Evolutionary conservation across 1,140 invertebrate species (phyloP).

Genomic region (Arion vulgaris): DNA sequence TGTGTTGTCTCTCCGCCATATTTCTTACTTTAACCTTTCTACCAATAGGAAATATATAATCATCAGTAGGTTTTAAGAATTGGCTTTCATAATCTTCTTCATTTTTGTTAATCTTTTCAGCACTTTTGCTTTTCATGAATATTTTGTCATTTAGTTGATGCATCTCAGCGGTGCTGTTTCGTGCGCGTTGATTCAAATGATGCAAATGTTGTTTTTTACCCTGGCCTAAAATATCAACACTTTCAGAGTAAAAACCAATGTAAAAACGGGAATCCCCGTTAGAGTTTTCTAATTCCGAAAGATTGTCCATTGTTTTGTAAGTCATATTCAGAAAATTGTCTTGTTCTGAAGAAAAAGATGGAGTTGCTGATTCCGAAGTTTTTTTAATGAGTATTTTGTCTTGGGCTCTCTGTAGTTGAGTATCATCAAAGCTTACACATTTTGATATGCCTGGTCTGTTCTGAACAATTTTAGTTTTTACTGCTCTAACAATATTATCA

Average conservation of each 20-base stretch:
- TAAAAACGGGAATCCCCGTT: not conserved
- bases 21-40: not conserved
- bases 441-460: not conserved
- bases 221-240: not conserved
- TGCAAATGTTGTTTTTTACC: not conserved
- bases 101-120: not conserved
- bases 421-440: conserved; percentile 11
- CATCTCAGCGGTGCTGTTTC: not conserved
- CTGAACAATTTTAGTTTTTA: not conserved
- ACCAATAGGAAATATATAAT: conserved; percentile 13
- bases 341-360: not conserved
- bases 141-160: not conserved
- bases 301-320: not conserved
- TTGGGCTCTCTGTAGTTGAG: not conserved
- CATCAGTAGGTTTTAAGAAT: not conserved
- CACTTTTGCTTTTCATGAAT: too few species aligned
- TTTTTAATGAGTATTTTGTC: not conserved
- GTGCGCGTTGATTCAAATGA: too few species aligned
- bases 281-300: not conserved
- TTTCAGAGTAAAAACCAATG: not conserved
- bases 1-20: not conserved
- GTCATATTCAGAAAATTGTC: not conserved
- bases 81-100: not conserved
- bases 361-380: not conserved
- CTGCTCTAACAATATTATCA: not conserved